Base-by-base conservation (phyloP, 2,888 invertebrate species). In the Torymus auratus region DNA sequence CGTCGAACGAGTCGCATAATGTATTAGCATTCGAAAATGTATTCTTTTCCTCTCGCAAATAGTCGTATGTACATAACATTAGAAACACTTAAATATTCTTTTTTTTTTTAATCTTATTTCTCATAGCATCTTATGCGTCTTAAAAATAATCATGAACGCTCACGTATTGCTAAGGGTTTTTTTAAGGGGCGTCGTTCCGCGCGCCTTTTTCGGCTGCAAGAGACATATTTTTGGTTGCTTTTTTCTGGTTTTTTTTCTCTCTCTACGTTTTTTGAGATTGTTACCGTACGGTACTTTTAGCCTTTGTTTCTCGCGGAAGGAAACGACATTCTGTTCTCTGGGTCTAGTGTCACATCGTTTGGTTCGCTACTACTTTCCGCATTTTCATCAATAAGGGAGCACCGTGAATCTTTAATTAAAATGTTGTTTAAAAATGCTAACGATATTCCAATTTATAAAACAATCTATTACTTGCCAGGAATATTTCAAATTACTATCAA, bases 51-150 rank as follows among this genome's bases (percentile, higher is more conserved):
- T 82, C 64, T 71, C 80, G 72, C 83, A 73, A 82, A 84, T 84
- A 84, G 78, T 87, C 80, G 84, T 88, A 89, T 88, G 84, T 88
- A 89, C 88, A 88, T 86, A 89, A 88, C 85, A 87, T 81, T 86
- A 87, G 86, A 88, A 88, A 89, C 87, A 88, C 86, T 87, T 85
- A 88, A 86, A 87, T 86, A 88, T 85, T 77, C 82, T 85, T 84
- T 78, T 71, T 83, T 84, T 82, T 71, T 82, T 71, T 79, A 61
- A 50, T 72, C 15, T 68, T 68, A 52, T 68, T 56, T 72, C 52
- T 73, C 69, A 76, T 83, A 77, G 67, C 83, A 81, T 79, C 83
- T 84, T 81, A 80, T 85, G 84, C 84, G 77, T 83, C 82, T 86
- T 84, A 85, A 85, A 87, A 87, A 86, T 87, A 87, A 86, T 84